Conservation (phyloP, 2,888 invertebrate genomes). For the Anthophora plumipes region DNA sequence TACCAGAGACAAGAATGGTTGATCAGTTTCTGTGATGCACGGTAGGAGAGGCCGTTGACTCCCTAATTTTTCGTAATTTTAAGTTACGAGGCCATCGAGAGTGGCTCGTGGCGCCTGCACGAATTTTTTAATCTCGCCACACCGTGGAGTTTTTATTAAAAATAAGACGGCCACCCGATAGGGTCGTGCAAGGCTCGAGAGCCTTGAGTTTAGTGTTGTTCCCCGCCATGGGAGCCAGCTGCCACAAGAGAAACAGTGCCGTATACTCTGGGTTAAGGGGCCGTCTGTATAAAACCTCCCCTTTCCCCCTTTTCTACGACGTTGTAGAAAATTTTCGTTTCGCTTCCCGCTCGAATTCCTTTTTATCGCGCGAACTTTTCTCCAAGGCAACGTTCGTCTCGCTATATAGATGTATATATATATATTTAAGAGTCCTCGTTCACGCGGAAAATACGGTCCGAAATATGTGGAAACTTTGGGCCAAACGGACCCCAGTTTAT, state of each 20-base stretch:
- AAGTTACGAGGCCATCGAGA: conserved; percentile 76
- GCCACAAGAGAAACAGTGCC: conserved; percentile 71
- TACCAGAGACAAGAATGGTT: not conserved
- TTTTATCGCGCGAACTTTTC: conserved; percentile 40
- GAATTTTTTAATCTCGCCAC: conserved; percentile 76
- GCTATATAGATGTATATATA: not conserved
- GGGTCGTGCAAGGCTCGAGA: conserved; percentile 45
- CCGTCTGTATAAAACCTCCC: conserved; percentile 44
- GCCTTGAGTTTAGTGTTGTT: conserved; percentile 69
- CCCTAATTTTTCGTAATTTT: conserved; percentile 78
- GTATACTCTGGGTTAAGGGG: conserved; percentile 61
- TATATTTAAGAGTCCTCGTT: not conserved
- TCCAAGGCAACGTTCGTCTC: not conserved
- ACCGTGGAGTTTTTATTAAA: conserved; percentile 74
- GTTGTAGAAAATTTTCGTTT: conserved; percentile 47
- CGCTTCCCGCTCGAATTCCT: conserved; percentile 34
- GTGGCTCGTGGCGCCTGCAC: conserved; percentile 60
- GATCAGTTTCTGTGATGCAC: conserved; percentile 36
- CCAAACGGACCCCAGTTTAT: not conserved
- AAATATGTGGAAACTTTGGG: not conserved
- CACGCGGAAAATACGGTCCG: not conserved
- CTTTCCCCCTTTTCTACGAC: not conserved
- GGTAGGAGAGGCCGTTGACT: not conserved
- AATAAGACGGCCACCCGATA: conserved; percentile 69
- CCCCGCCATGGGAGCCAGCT: conserved; percentile 74